Conservation (phyloP, 1,140 invertebrate genomes). For the Drosophila nasuta region DNA sequence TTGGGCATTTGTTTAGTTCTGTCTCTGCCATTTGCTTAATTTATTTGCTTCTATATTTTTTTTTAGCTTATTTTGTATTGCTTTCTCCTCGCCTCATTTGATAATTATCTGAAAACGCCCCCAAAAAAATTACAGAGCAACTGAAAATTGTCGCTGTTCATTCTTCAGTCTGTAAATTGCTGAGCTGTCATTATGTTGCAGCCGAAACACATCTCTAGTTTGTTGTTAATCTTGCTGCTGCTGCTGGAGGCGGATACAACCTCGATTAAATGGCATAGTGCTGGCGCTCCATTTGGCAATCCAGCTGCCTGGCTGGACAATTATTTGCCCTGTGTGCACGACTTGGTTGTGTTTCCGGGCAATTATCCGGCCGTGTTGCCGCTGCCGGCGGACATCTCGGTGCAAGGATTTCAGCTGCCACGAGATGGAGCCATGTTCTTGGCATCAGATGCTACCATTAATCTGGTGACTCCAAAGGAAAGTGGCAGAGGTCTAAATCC, state of each 20-base stretch:
- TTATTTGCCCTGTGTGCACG: slow-evolving; percentile 63
- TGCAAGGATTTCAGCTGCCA: slow-evolving; percentile 66
- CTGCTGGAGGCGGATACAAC: slow-evolving; percentile 31
- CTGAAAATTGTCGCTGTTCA: slow-evolving; percentile 12
- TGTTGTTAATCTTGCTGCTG: neutral
- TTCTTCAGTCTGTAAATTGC: slow-evolving; percentile 29
- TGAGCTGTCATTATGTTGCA: slow-evolving; percentile 42
- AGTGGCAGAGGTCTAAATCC: slow-evolving; percentile 4
- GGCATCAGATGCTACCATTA: slow-evolving; percentile 63
- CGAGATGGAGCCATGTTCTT: slow-evolving; percentile 67
- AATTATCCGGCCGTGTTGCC: slow-evolving; percentile 71
- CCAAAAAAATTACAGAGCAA: slow-evolving; percentile 28
- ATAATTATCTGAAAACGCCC: slow-evolving; percentile 55
- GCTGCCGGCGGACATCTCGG: slow-evolving; percentile 50
- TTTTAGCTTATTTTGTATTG: neutral
- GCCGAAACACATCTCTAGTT: neutral
- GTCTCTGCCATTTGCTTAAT: slow-evolving; percentile 15
- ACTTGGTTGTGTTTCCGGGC: slow-evolving; percentile 68
- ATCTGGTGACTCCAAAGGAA: slow-evolving; percentile 23
- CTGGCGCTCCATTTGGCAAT: slow-evolving; percentile 50
- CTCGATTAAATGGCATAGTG: slow-evolving; percentile 62
- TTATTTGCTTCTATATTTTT: slow-evolving; percentile 9
- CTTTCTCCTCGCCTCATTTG: neutral
- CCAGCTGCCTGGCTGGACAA: slow-evolving; percentile 61
- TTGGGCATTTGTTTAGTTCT: slow-evolving; percentile 29